A percentile compares a stretch with the other conserved stretches of the same genome.
Evolutionary conservation across 2,888 invertebrate species (phyloP).

Genomic region (Timema cristinae): DNA sequence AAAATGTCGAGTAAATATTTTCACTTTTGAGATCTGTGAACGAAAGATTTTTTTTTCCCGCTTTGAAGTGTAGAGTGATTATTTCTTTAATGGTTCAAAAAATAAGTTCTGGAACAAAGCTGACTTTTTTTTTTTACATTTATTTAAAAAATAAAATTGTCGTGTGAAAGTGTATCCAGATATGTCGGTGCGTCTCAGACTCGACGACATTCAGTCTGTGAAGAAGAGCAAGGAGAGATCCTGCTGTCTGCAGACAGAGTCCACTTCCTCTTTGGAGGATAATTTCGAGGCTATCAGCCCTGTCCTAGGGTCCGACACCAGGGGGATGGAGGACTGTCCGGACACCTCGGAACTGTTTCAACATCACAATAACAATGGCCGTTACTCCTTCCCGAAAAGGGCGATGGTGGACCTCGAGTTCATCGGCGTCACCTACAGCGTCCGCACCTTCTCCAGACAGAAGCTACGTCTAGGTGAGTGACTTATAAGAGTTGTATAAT

Average conservation of each 20-base stretch:
- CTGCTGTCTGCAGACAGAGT: neutral
- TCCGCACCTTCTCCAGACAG: conserved; percentile 54
- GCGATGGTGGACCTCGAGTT: conserved; percentile 66
- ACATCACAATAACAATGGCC: conserved; percentile 2
- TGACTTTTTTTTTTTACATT: too few species aligned
- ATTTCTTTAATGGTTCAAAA: too few species aligned
- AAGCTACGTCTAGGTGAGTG: conserved; percentile 59
- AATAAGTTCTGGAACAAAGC: too few species aligned
- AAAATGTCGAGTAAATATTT: too few species aligned
- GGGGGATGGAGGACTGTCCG: neutral
- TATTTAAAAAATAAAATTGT: too few species aligned
- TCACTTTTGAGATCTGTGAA: too few species aligned
- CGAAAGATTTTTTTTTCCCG: too few species aligned
- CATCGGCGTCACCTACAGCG: conserved; percentile 59
- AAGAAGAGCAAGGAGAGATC: neutral
- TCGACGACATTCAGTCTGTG: neutral
- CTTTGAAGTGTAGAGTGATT: too few species aligned
- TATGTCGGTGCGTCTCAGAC: neutral
- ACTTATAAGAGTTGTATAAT: too few species aligned
- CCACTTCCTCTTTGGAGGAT: conserved; percentile 1
- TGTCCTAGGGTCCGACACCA: neutral
- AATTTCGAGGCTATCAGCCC: neutral
- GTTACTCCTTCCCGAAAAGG: conserved; percentile 48
- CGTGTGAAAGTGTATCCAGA: neutral
- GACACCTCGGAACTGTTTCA: neutral